Evolutionary conservation across 2,888 invertebrate genomes (phyloP), one percentile per base, ranked within the genome.

Genomic region (Macaria liturata): DNA sequence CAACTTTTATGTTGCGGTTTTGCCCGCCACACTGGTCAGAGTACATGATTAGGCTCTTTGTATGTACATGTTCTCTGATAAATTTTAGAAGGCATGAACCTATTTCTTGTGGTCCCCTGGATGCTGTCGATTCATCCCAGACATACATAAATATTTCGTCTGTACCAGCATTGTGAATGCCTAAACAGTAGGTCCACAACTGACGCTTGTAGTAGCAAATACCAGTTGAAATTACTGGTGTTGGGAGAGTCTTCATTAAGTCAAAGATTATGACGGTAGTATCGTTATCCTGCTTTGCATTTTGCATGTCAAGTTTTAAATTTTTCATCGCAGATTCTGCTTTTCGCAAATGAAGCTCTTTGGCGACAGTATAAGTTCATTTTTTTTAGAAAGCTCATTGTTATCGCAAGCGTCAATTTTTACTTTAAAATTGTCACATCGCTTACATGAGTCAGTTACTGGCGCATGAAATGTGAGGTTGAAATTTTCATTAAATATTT

Each of bases 51-150:
- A 75, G 40, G 47, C 54, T 70, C 46, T 59, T 64, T 47, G 63
- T 65, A 45, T 47, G 44, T 34, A 64, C 65, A 53, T 57, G 32
- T 62, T 70, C 30, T 62, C 48, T 58, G 32, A 69, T 55, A 47
- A 57, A 74, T 46, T 61, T 48, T 9, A 70, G 8, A 4, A 74
- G 20, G 49, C 71, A 76, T 4, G 67, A 71, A 9, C 66, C 72
- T 51, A 74, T 70, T 62, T 66, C 64, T 53, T 62, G 64, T n/a
- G 62, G 46, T 61, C 72, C 71, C 44, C 72, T 54, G 5, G 72
- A 73, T 32, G 70, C 72, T 46, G 55, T 43, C 20, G 65, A 49
- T 62, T 72, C 71, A 62, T 75, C 49, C 71, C 71, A 73, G 7
- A 32, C 46, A 46, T 46, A 46, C 46, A 46, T 46, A 46, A 46